phyloP scores from a whole-genome alignment of 2,888 invertebrate species.

The Pollenia griseotomentosa region DNA sequence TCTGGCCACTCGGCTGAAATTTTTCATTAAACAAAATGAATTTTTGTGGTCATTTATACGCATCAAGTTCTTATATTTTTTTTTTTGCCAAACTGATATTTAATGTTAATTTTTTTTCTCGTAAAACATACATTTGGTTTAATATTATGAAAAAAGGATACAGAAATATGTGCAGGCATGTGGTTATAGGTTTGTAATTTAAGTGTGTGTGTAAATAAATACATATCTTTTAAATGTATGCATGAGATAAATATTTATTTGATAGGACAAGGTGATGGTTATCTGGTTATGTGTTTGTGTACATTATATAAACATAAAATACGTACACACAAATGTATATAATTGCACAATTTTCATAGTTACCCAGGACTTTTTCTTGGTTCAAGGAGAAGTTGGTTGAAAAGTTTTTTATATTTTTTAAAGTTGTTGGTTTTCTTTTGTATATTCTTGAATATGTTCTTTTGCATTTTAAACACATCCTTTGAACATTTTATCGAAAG shows the following conservation, averaged over 20 bases:
- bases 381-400: neutral
- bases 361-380: neutral
- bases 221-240: neutral
- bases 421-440: slow-evolving; percentile 3
- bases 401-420: neutral
- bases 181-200: neutral
- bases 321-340: neutral
- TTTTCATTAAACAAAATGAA: slow-evolving; percentile 46
- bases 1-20: slow-evolving; percentile 35
- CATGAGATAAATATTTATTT: slow-evolving; percentile 38
- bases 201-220: neutral
- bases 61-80: slow-evolving; percentile 42
- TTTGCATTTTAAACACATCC: slow-evolving; percentile 36
- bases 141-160: neutral
- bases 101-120: slow-evolving; percentile 9
- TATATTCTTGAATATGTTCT: neutral
- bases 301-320: neutral
- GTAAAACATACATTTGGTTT: neutral
- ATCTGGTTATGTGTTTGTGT: neutral
- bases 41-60: slow-evolving; percentile 55
- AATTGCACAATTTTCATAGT: neutral
- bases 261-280: slow-evolving; percentile 15
- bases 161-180: neutral
- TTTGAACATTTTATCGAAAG: slow-evolving; percentile 43
- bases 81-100: slow-evolving; percentile 33